Evolutionary conservation across 2,113 vertebrate genomes (phyloP).

Genomic region (Takifugu flavidus): DNA sequence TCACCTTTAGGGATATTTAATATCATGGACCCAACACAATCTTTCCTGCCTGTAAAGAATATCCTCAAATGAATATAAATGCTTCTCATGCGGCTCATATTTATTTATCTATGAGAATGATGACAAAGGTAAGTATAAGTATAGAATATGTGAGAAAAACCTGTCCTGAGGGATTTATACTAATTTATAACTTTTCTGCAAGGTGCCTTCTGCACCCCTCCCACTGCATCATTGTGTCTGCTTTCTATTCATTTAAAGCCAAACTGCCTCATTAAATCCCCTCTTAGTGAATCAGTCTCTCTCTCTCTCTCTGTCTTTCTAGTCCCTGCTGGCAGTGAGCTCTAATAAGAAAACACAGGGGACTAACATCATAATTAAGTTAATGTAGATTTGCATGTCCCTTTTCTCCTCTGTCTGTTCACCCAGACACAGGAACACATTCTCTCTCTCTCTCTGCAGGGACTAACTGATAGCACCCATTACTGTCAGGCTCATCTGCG

Average conservation of each 20-base stretch:
- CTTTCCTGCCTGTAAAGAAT: no score
- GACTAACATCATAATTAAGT: slow-evolving; percentile 64
- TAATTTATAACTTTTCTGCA: slow-evolving; percentile 1
- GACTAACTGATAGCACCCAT: slow-evolving; percentile 73
- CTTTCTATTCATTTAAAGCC: slow-evolving; percentile 43
- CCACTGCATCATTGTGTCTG: slow-evolving; percentile 23
- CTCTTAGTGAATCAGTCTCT: neutral
- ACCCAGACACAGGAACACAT: neutral
- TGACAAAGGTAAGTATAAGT: no score
- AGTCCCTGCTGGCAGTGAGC: slow-evolving; percentile 41
- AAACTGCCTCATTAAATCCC: slow-evolving; percentile 35
- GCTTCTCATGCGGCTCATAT: no score
- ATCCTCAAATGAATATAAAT: no score
- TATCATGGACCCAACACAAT: no score
- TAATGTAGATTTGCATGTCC: slow-evolving; percentile 51
- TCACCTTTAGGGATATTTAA: no score
- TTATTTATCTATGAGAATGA: no score
- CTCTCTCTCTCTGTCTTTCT: slow-evolving; percentile 8
- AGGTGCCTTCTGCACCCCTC: slow-evolving; percentile 21
- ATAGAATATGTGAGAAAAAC: no score
- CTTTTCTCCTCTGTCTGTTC: slow-evolving; percentile 3
- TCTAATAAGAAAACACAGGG: slow-evolving; percentile 67
- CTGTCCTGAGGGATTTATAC: neutral
- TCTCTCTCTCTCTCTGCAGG: slow-evolving; percentile 26
- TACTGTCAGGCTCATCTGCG: slow-evolving; percentile 75